Base-by-base conservation (phyloP, 2,113 vertebrate genomes). In the Gadus chalcogrammus region DNA sequence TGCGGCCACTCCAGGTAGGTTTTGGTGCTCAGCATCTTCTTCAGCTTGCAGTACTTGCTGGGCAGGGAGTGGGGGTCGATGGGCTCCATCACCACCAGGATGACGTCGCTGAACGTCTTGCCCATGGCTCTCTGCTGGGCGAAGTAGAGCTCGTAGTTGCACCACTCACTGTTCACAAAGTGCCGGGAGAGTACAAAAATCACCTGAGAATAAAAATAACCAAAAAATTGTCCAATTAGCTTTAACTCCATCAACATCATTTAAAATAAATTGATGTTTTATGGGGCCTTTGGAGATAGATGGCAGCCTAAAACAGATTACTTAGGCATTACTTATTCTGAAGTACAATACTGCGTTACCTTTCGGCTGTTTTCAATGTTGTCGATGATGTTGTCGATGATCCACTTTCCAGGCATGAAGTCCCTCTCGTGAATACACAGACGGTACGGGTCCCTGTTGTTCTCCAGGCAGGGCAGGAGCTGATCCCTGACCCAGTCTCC, bases 381-480 rank as follows among this genome's bases (percentile, higher is more conserved):
- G 11, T 95, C 93, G 20, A 95, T 94, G 69, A 95, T 95, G 87
- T 95, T 95, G 64, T 95, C 94, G 1, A 95, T 95, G 76, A 95
- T 94, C 94, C 94, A 95, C 12, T 81, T 90, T 24, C 94, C 94
- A 2, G 94, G 94, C 31, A 85, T 90, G 78, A 95, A 95, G 84
- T 95, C 94, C 56, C 94, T 85, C 80, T 95, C 94, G 5, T 95
- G 94, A 61, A 95, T 93, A 67, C 94, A 95, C 28, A 95, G 68
- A 4, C 88, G 86, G 64, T 94, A 95, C 0, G 94, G 91, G 0
- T 94, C 92, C 5, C 6, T 65, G n/a, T 65, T 64, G 71, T 75
- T 87, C 80, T 95, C 94, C 72, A 95, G 55, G 55, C 84, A 88
- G 15, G 78, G 87, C 18, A 95, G 69, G 9, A 95, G 87, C 42